Percentiles rank a stretch among this genome's conserved stretches.
phyloP scores from a whole-genome alignment of 2,113 vertebrate genomes.

The Indri indri region DNA sequence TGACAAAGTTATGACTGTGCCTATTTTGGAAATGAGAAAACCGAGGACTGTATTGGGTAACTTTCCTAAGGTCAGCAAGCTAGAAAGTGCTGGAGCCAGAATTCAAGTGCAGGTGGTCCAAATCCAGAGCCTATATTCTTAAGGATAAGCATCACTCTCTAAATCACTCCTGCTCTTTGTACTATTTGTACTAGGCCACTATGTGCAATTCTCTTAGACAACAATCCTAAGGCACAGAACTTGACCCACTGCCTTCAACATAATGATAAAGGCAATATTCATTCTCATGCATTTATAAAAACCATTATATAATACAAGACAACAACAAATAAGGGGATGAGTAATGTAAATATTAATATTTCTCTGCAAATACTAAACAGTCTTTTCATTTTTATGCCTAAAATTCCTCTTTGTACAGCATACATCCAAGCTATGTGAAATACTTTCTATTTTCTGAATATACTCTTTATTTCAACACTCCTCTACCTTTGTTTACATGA shows the following conservation, averaged over 20 bases:
- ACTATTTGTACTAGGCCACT: neutral
- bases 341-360: neutral
- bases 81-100: neutral
- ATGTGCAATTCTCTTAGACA: neutral
- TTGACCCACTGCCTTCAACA: neutral
- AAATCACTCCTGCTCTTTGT: neutral
- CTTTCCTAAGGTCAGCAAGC: neutral
- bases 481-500: neutral
- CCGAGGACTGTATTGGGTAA: neutral
- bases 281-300: neutral
- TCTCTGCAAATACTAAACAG: neutral
- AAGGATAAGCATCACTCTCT: neutral
- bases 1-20: neutral
- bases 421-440: neutral
- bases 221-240: neutral
- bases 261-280: neutral
- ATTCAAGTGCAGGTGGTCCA: neutral
- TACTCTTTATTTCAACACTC: neutral
- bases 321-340: neutral
- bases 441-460: neutral
- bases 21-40: constrained; percentile 12
- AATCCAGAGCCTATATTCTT: neutral
- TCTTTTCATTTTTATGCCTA: constrained; percentile 15
- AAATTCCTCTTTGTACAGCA: neutral
- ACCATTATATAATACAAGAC: neutral